Conservation (phyloP, 2,113 vertebrate genomes). For the Ornithorhynchus anatinus region DNA sequence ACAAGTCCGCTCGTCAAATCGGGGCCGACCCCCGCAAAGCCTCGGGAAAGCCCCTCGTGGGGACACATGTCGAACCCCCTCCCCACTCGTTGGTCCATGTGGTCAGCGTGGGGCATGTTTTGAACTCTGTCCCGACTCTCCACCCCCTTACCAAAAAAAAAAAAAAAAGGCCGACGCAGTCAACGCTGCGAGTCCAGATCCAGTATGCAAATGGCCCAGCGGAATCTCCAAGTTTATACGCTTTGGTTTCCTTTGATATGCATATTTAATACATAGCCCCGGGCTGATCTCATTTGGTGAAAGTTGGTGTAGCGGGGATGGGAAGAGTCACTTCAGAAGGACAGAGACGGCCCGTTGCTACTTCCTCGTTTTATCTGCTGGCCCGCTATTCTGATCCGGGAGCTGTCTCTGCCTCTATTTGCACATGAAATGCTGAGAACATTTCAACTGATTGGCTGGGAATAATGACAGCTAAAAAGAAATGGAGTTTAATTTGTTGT, state of each 20-base stretch:
- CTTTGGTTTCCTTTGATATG: conserved; percentile 97
- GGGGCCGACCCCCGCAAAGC: neutral
- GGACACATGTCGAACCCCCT: neutral
- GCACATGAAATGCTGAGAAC: conserved; percentile 84
- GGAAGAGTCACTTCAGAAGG: conserved; percentile 88
- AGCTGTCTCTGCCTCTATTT: conserved; percentile 87
- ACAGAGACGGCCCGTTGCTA: conserved; percentile 80
- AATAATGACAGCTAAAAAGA: conserved; percentile 79
- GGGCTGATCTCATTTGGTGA: conserved; percentile 94
- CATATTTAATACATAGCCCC: conserved; percentile 95
- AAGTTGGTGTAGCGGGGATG: conserved; percentile 86
- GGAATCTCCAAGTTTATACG: conserved; percentile 85
- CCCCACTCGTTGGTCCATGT: too few relatives aligned
- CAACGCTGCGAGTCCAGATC: conserved; percentile 63
- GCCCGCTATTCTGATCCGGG: conserved; percentile 74
- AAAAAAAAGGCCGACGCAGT: neutral
- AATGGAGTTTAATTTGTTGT: conserved; percentile 75
- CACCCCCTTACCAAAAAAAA: neutral
- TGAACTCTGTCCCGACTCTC: neutral
- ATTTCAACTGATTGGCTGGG: conserved; percentile 77
- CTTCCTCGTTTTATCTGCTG: conserved; percentile 82
- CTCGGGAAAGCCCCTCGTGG: neutral
- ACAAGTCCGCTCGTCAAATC: too few relatives aligned
- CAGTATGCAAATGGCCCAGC: conserved; percentile 85
- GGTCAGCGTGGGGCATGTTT: too few relatives aligned